Percentiles rank a stretch among this genome's conserved stretches.
These are phyloP conservation scores for Falco novaeseelandiae DNA, from an alignment of 2,797 vertebrate species.

Conservation along the genomic window DNA sequence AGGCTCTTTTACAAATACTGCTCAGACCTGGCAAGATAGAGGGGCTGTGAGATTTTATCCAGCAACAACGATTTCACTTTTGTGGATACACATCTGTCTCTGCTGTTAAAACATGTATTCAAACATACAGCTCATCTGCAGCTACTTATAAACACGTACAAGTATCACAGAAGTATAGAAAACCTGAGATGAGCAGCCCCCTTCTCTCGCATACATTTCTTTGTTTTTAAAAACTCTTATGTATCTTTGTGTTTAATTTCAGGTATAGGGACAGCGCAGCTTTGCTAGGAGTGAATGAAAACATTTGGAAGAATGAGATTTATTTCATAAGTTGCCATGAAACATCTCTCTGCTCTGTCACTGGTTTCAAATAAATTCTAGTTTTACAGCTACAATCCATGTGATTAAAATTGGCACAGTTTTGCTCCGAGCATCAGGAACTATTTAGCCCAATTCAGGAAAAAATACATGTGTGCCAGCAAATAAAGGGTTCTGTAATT, in stretches of 20 bases:
- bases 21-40: not conserved
- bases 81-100: not conserved
- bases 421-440: not conserved
- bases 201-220: not conserved
- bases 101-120: not conserved
- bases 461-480: not conserved
- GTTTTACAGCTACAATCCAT: not conserved
- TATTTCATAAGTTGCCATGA: not conserved
- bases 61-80: not conserved
- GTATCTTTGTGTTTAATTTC: not conserved
- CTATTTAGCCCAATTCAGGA: not conserved
- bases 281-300: not conserved
- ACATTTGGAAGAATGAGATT: not conserved
- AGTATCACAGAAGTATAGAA: not conserved
- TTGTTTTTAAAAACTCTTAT: not conserved
- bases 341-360: not conserved
- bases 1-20: slow-evolving; percentile 26
- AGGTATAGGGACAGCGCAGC: not conserved
- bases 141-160: not conserved
- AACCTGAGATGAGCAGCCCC: not conserved
- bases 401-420: not conserved
- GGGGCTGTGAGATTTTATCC: not conserved
- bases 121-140: not conserved
- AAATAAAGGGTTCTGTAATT: not conserved
- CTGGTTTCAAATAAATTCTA: not conserved